Evolutionary conservation across 2,113 vertebrate genomes (phyloP), one percentile per base, ranked within the genome.

Genomic region (Dolichotis patagonum): DNA sequence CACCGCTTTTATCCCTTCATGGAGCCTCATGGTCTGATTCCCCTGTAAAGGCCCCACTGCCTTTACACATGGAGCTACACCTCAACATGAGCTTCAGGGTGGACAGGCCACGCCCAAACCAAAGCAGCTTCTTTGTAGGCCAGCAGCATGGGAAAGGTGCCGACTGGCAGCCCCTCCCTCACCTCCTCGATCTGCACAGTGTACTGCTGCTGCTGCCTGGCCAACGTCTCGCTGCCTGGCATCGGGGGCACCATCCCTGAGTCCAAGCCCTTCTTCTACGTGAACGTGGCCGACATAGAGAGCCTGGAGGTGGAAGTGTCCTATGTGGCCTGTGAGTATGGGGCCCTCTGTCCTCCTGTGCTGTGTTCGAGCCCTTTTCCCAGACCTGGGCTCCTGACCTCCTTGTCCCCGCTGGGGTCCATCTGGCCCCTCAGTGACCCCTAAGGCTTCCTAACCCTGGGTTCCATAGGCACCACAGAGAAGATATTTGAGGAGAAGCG

Each of bases 401-500:
- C 90, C 56, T 13, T 19, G 41, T 32, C 17, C 81, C 8, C 0
- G 0, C 17, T 1, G 16, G 62, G 82, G 54, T 58, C 0, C 3
- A 32, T 65, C 10, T 17, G 19, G 73, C 5, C 30, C n/a, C 65
- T 38, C 4, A 3, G 69, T 10, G 90, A 1, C 0, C 35, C 71
- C 46, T 65, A 0, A 1, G 38, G 30, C 52, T 13, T n/a, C 77
- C n/a, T 75, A 35, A 28, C 46, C 63, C 7, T 0, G 22, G 80
- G 13, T 30, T 73, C 56, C 58, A 0, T 97, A 99, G 99, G 99
- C 98, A 99, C 99, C 82, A 99, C 99, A 4, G 99, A 99, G 98
- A 99, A 99, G 98, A 99, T 99, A 63, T 99, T 99, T 73, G 99
- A 99, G 98, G 99, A 99, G 96, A 99, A 99, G 97, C 99, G 98